phyloP scores from a whole-genome alignment of 1,140 invertebrate genomes.

The Maconellicoccus hirsutus region DNA sequence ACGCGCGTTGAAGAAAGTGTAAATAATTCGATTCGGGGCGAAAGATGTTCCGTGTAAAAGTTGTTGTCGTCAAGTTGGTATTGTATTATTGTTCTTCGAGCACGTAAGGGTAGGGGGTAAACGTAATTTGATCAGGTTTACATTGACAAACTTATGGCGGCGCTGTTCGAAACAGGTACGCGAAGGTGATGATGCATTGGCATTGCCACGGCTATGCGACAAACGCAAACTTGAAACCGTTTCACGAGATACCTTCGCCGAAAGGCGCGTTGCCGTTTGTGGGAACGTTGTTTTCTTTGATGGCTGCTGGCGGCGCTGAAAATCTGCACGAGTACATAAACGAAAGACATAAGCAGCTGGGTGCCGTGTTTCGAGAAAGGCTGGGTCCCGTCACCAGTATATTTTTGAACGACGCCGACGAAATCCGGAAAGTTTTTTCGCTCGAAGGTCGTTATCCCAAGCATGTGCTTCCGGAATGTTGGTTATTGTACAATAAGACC shows the following conservation, averaged over 20 bases:
- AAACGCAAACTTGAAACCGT: conserved; percentile 29
- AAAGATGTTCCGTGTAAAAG: too few species aligned
- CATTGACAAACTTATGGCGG: too few species aligned
- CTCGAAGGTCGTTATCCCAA: conserved; percentile 64
- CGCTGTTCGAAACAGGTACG: too few species aligned
- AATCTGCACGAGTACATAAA: conserved; percentile 62
- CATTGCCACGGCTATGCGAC: too few species aligned
- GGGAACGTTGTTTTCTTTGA: conserved; percentile 41
- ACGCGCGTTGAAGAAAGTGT: too few species aligned
- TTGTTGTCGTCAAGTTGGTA: too few species aligned
- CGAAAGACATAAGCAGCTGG: conserved; percentile 53
- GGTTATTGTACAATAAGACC: conserved; percentile 63
- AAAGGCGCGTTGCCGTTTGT: conserved; percentile 43
- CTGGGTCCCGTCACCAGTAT: conserved; percentile 53
- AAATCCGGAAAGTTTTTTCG: conserved; percentile 55
- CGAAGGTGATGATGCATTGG: too few species aligned
- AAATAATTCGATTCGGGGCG: too few species aligned
- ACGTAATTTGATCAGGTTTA: too few species aligned
- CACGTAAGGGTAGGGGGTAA: too few species aligned
- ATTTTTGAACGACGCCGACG: conserved; percentile 54
- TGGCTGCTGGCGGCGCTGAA: conserved; percentile 33
- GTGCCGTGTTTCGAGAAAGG: conserved; percentile 58
- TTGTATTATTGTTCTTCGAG: too few species aligned
- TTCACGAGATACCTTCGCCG: conserved; percentile 35
- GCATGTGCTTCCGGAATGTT: conserved; percentile 69